phyloP scores from a whole-genome alignment of 1,140 invertebrate genomes.

The Scaptomyza pallida region DNA sequence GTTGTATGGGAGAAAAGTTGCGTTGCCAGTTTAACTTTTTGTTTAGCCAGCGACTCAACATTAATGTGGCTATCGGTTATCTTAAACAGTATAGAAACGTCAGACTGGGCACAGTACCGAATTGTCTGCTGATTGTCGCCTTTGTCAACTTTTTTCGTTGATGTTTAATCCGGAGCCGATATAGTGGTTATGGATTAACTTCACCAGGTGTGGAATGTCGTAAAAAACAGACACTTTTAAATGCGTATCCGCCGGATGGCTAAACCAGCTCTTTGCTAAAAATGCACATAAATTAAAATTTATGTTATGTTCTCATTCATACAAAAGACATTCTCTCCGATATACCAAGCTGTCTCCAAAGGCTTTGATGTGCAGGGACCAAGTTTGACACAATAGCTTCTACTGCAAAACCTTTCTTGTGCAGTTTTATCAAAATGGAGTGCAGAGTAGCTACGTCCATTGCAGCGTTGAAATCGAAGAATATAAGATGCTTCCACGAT shows the following conservation, averaged over 20 bases:
- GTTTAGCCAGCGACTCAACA: constrained; percentile 9
- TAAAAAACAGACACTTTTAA: too few species aligned
- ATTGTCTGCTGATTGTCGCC: constrained; percentile 16
- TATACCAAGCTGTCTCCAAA: constrained; percentile 32
- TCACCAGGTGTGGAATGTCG: too few species aligned
- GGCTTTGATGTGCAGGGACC: constrained; percentile 8
- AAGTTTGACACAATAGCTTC: constrained; percentile 19
- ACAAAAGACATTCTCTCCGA: constrained; percentile 21
- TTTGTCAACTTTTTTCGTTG: constrained; percentile 10
- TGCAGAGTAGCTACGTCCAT: constrained; percentile 24
- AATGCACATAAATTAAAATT: constrained; percentile 12
- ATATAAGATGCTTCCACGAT: constrained; percentile 45
- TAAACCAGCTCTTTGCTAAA: constrained; percentile 26
- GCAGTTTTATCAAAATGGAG: constrained; percentile 16
- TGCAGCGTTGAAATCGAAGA: constrained; percentile 13
- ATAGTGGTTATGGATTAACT: too few species aligned
- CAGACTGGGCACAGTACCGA: not conserved
- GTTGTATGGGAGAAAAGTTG: constrained; percentile 27
- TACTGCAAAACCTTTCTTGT: constrained; percentile 11
- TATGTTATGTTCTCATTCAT: constrained; percentile 8
- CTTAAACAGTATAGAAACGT: constrained; percentile 16
- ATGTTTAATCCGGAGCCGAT: not conserved
- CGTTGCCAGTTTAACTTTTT: constrained; percentile 27
- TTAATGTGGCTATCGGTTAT: constrained; percentile 21
- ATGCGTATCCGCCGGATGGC: too few species aligned